A percentile compares a stretch with the other conserved stretches of the same genome.
Conservation (phyloP, 2,888 invertebrate species). For the Meghimatium bilineatum region DNA sequence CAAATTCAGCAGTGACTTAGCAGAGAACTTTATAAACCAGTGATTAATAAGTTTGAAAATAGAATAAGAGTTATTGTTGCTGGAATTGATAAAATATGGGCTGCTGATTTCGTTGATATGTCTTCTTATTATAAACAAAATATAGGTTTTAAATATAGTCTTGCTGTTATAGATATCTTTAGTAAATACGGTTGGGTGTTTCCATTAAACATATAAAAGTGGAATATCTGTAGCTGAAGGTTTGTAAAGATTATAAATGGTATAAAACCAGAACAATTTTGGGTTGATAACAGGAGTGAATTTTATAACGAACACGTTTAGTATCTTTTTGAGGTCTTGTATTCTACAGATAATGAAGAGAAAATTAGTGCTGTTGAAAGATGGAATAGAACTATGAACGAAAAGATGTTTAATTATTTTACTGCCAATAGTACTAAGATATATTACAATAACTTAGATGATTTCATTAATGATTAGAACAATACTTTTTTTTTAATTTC, state of each 20-base stretch:
- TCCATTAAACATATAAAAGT: slow-evolving; percentile 12
- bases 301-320: background rate
- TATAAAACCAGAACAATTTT: background rate
- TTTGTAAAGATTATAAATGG: background rate
- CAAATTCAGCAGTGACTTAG: no score
- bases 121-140: no score
- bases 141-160: no score
- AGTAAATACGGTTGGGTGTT: no score
- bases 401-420: slow-evolving; percentile 23
- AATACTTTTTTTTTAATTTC: background rate
- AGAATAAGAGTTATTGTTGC: no score
- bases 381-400: slow-evolving; percentile 19
- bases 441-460: background rate
- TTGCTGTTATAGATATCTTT: no score
- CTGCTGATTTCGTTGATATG: no score
- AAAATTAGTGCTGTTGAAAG: background rate
- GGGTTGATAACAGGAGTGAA: background rate
- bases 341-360: slow-evolving; percentile 1
- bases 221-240: background rate
- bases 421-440: slow-evolving; percentile 14
- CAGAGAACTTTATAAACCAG: background rate
- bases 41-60: background rate
- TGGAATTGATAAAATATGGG: no score
- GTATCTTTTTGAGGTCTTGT: background rate
- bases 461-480: slow-evolving; percentile 10